Percentiles rank a stretch among this genome's conserved stretches.
These are phyloP conservation scores for Trichoplax adhaerens DNA, from an alignment of 37 sponge, comb jelly and placozoan species.

Conservation along the genomic window DNA sequence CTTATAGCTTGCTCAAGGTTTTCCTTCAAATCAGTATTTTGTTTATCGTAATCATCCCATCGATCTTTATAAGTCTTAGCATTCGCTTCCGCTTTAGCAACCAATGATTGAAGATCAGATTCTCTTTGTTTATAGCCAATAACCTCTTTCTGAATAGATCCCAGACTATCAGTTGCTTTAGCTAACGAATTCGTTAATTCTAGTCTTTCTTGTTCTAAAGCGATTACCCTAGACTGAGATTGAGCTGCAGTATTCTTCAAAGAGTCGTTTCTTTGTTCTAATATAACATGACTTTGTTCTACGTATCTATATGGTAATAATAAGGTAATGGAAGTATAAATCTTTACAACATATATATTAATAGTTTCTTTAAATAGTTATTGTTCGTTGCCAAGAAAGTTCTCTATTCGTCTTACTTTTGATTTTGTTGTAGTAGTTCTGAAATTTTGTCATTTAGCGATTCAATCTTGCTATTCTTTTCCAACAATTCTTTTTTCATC, in stretches of 20 bases:
- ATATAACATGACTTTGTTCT: slow-evolving; percentile 76
- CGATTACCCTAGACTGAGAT: slow-evolving; percentile 59
- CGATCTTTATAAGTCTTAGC: too few relatives aligned
- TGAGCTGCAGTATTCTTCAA: slow-evolving; percentile 76
- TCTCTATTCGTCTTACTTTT: slow-evolving; percentile 23
- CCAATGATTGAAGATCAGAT: too few relatives aligned
- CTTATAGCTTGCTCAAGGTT: too few relatives aligned
- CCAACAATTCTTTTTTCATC: slow-evolving; percentile 82
- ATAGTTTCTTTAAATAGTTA: too few relatives aligned
- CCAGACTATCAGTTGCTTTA: too few relatives aligned
- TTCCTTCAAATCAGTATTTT: too few relatives aligned
- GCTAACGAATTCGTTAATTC: background rate
- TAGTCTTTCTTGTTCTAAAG: slow-evolving; percentile 73
- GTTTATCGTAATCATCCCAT: too few relatives aligned
- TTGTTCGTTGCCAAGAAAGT: background rate
- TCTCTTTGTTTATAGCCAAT: too few relatives aligned
- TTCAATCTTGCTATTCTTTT: slow-evolving; percentile 75
- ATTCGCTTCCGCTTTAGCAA: too few relatives aligned
- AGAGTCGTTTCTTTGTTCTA: slow-evolving; percentile 82
- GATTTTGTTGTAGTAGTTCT: slow-evolving; percentile 77
- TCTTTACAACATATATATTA: too few relatives aligned
- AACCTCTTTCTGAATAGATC: too few relatives aligned
- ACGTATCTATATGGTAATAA: slow-evolving; percentile 38
- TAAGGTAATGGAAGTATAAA: background rate
- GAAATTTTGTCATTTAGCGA: slow-evolving; percentile 77